Conservation (phyloP, 2,888 invertebrate species). For the Aethes cnicana region DNA sequence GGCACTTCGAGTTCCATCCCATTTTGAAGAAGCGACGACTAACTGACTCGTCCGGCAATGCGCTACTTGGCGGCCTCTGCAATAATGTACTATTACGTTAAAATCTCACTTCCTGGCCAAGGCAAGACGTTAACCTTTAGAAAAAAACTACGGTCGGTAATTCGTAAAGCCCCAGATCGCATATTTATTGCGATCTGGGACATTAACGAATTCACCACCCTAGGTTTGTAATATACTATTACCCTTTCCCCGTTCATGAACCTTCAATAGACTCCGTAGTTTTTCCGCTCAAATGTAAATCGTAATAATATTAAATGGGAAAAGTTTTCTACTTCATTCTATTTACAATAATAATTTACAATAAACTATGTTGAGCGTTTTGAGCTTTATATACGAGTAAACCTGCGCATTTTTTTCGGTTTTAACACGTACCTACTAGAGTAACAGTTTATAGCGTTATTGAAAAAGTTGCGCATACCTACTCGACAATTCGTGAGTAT, state of each 20-base stretch:
- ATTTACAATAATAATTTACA: background rate
- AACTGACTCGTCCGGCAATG: too few relatives aligned
- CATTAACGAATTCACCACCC: too few relatives aligned
- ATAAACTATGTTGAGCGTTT: background rate
- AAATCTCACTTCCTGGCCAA: too few relatives aligned
- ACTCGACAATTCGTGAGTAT: constrained; percentile 1
- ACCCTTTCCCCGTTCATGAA: constrained; percentile 3
- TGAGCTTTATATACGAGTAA: background rate
- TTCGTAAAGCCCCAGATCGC: too few relatives aligned
- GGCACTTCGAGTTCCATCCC: too few relatives aligned
- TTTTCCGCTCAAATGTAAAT: constrained; percentile 7
- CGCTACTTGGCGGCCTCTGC: too few relatives aligned
- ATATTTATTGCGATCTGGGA: too few relatives aligned
- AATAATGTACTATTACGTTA: too few relatives aligned
- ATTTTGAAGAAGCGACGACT: too few relatives aligned
- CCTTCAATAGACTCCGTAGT: constrained; percentile 14
- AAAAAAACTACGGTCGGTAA: too few relatives aligned
- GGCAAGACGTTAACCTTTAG: too few relatives aligned
- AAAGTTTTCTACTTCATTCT: constrained; percentile 9
- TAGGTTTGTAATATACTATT: constrained; percentile 23
- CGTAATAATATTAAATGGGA: constrained; percentile 15
- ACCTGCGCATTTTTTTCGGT: constrained; percentile 21
- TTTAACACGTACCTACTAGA: constrained; percentile 13
- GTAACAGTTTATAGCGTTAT: constrained; percentile 21
- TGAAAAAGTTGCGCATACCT: constrained; percentile 29